Percentiles rank a stretch among this genome's conserved stretches.
phyloP scores from a whole-genome alignment of 2,113 vertebrate species.

The Rhinichthys klamathensis region DNA sequence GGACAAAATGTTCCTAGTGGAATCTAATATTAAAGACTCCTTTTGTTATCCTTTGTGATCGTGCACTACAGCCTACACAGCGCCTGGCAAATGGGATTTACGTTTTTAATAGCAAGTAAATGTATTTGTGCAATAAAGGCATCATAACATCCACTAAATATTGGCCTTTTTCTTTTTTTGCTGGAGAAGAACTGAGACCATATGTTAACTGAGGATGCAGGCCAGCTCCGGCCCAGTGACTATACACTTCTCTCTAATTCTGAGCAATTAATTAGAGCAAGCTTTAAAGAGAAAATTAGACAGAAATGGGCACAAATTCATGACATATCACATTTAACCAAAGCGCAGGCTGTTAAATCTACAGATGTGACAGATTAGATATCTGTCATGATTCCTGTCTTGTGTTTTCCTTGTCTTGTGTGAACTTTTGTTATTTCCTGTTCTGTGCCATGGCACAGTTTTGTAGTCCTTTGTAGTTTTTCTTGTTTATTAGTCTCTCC shows the following conservation, averaged over 20 bases:
- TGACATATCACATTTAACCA: neutral
- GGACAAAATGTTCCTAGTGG: too few species aligned
- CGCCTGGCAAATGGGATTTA: neutral
- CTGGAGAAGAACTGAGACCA: neutral
- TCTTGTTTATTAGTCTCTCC: too few species aligned
- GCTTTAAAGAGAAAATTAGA: neutral
- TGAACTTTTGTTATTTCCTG: too few species aligned
- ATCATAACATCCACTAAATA: neutral
- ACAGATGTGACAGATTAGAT: neutral
- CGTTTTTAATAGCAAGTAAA: neutral
- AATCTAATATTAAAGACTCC: too few species aligned
- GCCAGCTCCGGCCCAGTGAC: neutral
- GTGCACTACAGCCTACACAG: too few species aligned
- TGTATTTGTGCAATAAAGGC: neutral
- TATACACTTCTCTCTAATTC: neutral
- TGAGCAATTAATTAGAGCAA: neutral
- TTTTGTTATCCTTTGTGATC: too few species aligned
- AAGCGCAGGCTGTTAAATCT: neutral
- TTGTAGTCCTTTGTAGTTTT: too few species aligned
- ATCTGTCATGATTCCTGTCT: too few species aligned
- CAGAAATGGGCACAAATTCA: neutral
- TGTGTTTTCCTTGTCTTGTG: too few species aligned
- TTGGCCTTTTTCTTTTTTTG: neutral
- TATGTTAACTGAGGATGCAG: slow-evolving; percentile 4
- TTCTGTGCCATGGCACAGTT: too few species aligned